A percentile compares a stretch with the other conserved stretches of the same genome.
Evolutionary conservation across 2,797 vertebrate species (phyloP).

Genomic region (Harpagifer antarcticus): DNA sequence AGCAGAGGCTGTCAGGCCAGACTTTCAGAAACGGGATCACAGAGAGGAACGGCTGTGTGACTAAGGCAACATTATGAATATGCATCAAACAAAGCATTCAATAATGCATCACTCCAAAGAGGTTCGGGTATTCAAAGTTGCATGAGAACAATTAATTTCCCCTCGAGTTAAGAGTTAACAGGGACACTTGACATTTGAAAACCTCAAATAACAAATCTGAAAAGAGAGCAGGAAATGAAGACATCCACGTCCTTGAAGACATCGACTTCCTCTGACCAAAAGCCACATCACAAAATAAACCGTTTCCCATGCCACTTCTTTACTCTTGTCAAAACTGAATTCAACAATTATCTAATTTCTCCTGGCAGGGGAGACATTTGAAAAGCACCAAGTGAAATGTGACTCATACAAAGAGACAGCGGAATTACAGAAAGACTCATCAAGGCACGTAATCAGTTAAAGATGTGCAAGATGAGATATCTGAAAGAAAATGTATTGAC

Average conservation of each 20-base stretch:
- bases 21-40: conserved; percentile 19
- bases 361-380: conserved; percentile 28
- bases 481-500: conserved; percentile 9
- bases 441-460: conserved; percentile 35
- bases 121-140: conserved; percentile 7
- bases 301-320: conserved; percentile 25
- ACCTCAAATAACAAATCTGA: conserved; percentile 23
- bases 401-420: conserved; percentile 25
- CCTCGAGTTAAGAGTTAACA: conserved; percentile 11
- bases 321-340: conserved; percentile 23
- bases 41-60: background rate
- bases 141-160: background rate
- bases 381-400: conserved; percentile 20
- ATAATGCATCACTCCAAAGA: conserved; percentile 15
- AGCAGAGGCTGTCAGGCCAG: conserved; percentile 43
- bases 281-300: conserved; percentile 27
- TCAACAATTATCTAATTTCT: conserved; percentile 39
- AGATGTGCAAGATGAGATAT: conserved; percentile 34
- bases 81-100: conserved; percentile 25
- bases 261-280: conserved; percentile 6
- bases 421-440: conserved; percentile 27
- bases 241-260: background rate
- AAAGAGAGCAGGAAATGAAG: conserved; percentile 3
- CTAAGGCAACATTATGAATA: conserved; percentile 5
- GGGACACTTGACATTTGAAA: conserved; percentile 32